Evolutionary conservation across 2,888 invertebrate genomes (phyloP).

Genomic region (Pammene fasciana): DNA sequence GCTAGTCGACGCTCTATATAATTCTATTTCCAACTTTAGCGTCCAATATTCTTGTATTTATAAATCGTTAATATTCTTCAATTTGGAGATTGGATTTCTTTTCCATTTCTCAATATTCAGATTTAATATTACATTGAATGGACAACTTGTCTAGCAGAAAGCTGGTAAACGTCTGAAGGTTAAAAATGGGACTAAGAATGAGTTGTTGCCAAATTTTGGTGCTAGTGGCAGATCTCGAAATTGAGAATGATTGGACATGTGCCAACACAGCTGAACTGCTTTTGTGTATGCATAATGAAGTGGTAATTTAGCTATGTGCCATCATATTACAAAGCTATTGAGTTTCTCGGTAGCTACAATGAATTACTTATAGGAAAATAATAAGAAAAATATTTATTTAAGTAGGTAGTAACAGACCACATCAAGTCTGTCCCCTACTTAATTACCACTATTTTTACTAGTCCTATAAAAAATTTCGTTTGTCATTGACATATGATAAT

Average conservation of each 20-base stretch:
- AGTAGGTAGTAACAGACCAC: too few species aligned
- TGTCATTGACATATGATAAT: too few species aligned
- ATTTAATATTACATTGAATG: conserved; percentile 27
- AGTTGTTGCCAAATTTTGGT: conserved; percentile 73
- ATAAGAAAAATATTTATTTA: too few species aligned
- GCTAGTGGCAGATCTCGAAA: conserved; percentile 61
- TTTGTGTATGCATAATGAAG: conserved; percentile 29
- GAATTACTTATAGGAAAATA: neutral
- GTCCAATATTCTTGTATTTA: conserved; percentile 42
- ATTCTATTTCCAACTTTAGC: conserved; percentile 48
- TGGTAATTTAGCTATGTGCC: conserved; percentile 22
- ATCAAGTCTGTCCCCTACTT: too few species aligned
- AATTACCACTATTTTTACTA: too few species aligned
- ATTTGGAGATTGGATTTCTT: neutral
- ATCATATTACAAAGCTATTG: conserved; percentile 1
- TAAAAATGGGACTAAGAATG: conserved; percentile 63
- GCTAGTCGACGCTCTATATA: conserved; percentile 10
- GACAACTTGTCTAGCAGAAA: conserved; percentile 50
- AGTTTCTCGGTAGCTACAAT: neutral
- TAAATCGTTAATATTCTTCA: neutral
- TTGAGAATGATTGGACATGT: conserved; percentile 65
- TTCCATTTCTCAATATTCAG: neutral
- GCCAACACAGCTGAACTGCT: conserved; percentile 56
- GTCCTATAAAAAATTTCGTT: too few species aligned
- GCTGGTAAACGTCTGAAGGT: conserved; percentile 67